Evolutionary conservation across 2,797 vertebrate genomes (phyloP).

Genomic region (Melanotaenia parkinsoni): DNA sequence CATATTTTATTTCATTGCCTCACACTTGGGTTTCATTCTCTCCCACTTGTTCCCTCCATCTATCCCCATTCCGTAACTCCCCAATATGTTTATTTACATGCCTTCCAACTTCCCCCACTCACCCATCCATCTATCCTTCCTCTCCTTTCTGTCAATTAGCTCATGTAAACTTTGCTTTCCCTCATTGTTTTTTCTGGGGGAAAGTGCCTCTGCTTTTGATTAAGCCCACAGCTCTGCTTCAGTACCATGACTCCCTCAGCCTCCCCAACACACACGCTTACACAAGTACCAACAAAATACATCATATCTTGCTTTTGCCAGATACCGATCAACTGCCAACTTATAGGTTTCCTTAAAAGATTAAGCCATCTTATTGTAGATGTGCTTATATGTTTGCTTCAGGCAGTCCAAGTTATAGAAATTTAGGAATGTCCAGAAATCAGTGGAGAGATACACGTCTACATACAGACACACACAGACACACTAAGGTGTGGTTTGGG

Average conservation of each 20-base stretch:
- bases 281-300: slow-evolving; percentile 23
- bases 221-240: slow-evolving; percentile 64
- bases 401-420: slow-evolving; percentile 15
- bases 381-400: slow-evolving; percentile 28
- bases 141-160: slow-evolving; percentile 74
- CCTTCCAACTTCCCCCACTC: slow-evolving; percentile 52
- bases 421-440: slow-evolving; percentile 30
- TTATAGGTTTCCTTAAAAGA: slow-evolving; percentile 25
- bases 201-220: slow-evolving; percentile 81
- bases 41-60: slow-evolving; percentile 54
- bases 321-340: slow-evolving; percentile 30
- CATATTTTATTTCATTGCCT: slow-evolving; percentile 71
- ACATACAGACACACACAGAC: slow-evolving; percentile 39
- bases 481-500: slow-evolving; percentile 58
- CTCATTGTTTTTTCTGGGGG: slow-evolving; percentile 77
- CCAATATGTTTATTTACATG: slow-evolving; percentile 71
- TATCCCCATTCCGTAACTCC: slow-evolving; percentile 57
- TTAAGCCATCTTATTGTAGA: slow-evolving; percentile 17
- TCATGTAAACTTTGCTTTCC: slow-evolving; percentile 81
- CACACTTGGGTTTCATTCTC: slow-evolving; percentile 38
- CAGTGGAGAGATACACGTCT: slow-evolving; percentile 17
- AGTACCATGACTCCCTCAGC: slow-evolving; percentile 51
- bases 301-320: slow-evolving; percentile 47
- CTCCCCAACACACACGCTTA: neutral
- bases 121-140: slow-evolving; percentile 58